Base-by-base conservation (phyloP, 2,797 vertebrate genomes). In the Alexandromys oeconomus region DNA sequence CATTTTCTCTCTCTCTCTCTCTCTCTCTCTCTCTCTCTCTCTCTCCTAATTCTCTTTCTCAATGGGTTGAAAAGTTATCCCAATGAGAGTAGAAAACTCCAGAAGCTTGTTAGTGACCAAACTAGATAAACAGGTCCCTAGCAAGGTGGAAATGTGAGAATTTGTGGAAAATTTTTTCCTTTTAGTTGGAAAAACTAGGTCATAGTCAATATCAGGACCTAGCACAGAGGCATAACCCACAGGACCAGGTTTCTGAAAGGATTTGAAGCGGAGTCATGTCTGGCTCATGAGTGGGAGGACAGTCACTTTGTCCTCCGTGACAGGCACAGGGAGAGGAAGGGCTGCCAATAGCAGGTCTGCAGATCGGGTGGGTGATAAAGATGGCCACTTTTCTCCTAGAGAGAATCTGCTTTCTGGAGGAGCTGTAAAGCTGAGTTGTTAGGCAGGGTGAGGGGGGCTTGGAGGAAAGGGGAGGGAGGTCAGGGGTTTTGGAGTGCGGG, bases 1-100 rank as follows among this genome's bases (percentile, higher is more conserved):
- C 17, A 21, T 8, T 6, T 13, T 2, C 23, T 29, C 23, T 4
- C 12, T 3, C 6, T 12, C 4, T 11, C 3, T 8, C 31, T 14
- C 31, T 34, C 29, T 21, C 31, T 59, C 21, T 27, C 14, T n/a
- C 21, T 7, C 27, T 27, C 54, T 40, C n/a, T 40, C 31, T 10
- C 27, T 17, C 19, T 10, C 8, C 0, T 51, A 51, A 51, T 48
- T 48, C 8, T 27, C 40, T 7, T 31, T 12, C 29, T 1, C 46
- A 65, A 63, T 34, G n/a, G 0, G 74, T 43, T n/a, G 19, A 54
- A 31, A 88, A 59, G n/a, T 46, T 34, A n/a, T 91, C 48, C 37
- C 37, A 76, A 65, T 51, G 25, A 51, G 10, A 74, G 25, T 61
- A 80, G 65, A 93, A 87, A 57, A 40, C 34, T 51, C 19, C 13